Evolutionary conservation across 2,113 vertebrate species (phyloP).

Genomic region (Lampris incognitus): DNA sequence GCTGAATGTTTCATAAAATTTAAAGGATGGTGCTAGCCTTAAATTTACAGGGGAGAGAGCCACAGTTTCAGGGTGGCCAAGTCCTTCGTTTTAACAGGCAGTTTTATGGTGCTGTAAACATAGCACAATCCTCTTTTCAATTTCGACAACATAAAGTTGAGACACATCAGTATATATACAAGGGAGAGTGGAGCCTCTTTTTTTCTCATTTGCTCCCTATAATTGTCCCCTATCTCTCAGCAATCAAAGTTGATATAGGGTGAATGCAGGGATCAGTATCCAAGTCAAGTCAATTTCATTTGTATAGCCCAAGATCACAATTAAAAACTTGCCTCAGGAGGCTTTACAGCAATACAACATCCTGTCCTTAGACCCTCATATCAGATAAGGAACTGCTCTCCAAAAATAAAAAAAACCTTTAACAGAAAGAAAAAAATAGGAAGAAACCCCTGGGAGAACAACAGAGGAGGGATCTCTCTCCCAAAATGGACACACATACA

Average conservation of each 20-base stretch:
- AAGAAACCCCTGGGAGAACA: too few species aligned
- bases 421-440: too few species aligned
- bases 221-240: slow-evolving; percentile 19
- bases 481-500: too few species aligned
- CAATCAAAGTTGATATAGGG: slow-evolving; percentile 47
- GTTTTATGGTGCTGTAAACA: slow-evolving; percentile 85
- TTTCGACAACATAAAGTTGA: slow-evolving; percentile 82
- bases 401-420: too few species aligned
- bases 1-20: slow-evolving; percentile 82
- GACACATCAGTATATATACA: slow-evolving; percentile 82
- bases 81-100: slow-evolving; percentile 84
- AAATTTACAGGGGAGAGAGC: slow-evolving; percentile 68
- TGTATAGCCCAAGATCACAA: not conserved
- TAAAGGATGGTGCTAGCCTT: slow-evolving; percentile 76
- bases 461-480: too few species aligned
- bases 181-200: slow-evolving; percentile 51
- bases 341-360: too few species aligned
- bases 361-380: too few species aligned
- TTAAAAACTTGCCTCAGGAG: too few species aligned
- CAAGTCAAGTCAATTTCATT: not conserved
- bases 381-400: too few species aligned
- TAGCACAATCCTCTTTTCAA: slow-evolving; percentile 83
- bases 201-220: slow-evolving; percentile 36
- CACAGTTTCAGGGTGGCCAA: slow-evolving; percentile 78
- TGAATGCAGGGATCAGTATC: slow-evolving; percentile 28